Percentiles rank a stretch among this genome's conserved stretches.
Conservation (phyloP, 1,140 invertebrate genomes). For the Brachionus sp. region DNA sequence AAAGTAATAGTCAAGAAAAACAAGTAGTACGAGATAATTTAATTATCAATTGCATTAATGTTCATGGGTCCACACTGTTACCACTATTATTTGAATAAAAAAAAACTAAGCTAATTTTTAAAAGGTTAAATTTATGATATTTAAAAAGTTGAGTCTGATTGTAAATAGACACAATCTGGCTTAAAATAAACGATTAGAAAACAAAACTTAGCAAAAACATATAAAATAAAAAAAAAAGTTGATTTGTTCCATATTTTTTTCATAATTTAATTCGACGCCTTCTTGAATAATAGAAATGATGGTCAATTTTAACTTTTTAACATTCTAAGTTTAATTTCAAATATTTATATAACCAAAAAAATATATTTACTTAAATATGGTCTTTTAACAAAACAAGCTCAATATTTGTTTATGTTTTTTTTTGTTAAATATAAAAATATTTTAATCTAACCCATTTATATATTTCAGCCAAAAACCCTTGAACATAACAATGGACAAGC, state of each 20-base stretch:
- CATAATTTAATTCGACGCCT: not conserved
- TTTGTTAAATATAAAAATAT: not conserved
- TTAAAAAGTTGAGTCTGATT: not conserved
- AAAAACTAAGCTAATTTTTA: not conserved
- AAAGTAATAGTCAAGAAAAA: not conserved
- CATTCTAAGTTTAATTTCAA: conserved; percentile 11
- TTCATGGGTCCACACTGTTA: not conserved
- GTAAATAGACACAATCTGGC: conserved; percentile 4
- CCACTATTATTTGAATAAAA: not conserved
- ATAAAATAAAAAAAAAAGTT: conserved; percentile 11
- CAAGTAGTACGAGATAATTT: conserved; percentile 20
- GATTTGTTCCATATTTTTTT: conserved; percentile 29
- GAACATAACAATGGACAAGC: not conserved
- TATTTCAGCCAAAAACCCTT: not conserved
- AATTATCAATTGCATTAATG: conserved; percentile 13
- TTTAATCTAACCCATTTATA: not conserved
- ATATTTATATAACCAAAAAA: conserved; percentile 33
- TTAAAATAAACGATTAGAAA: conserved; percentile 1
- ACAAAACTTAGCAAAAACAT: not conserved
- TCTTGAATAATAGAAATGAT: not conserved
- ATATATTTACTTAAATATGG: conserved; percentile 9
- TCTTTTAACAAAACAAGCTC: not conserved
- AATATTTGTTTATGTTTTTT: not conserved
- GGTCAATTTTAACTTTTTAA: conserved; percentile 2
- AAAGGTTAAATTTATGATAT: not conserved